A percentile compares a stretch with the other conserved stretches of the same genome.
phyloP scores from a whole-genome alignment of 2,113 vertebrate species.

The Atherinomorus stipes region DNA sequence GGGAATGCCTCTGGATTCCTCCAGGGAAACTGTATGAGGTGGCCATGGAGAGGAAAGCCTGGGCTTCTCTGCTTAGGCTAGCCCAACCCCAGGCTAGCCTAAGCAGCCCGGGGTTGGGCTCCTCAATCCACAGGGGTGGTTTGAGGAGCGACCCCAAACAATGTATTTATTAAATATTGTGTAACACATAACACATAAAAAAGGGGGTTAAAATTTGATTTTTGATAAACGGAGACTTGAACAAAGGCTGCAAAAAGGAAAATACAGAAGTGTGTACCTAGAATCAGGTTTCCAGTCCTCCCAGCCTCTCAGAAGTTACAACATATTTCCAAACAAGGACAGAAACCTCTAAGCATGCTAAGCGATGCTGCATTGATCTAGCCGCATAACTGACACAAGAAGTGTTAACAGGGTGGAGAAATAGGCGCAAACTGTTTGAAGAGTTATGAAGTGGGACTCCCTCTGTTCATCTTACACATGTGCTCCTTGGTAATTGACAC shows the following conservation, averaged over 20 bases:
- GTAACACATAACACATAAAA: no score
- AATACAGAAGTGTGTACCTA: not conserved
- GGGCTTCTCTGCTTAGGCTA: no score
- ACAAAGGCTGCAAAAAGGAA: not conserved
- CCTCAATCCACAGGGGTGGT: no score
- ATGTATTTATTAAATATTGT: no score
- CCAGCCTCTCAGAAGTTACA: slow-evolving; percentile 6
- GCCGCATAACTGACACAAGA: slow-evolving; percentile 43
- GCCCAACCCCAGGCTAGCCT: no score
- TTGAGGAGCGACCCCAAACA: no score
- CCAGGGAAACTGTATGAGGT: no score
- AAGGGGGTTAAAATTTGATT: no score
- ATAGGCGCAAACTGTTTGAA: slow-evolving; percentile 48
- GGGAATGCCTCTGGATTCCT: no score
- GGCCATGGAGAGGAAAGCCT: no score
- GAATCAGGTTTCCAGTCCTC: slow-evolving; percentile 15
- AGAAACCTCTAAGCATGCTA: slow-evolving; percentile 40
- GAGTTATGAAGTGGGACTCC: slow-evolving; percentile 50
- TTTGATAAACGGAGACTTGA: no score
- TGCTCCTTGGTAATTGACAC: slow-evolving; percentile 66
- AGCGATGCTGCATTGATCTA: slow-evolving; percentile 42
- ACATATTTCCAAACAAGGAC: slow-evolving; percentile 50
- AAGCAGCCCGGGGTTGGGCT: no score
- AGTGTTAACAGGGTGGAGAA: slow-evolving; percentile 50
- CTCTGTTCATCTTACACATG: slow-evolving; percentile 50